These are phyloP conservation scores for Leptobrachium leishanense DNA, from an alignment of 2,113 vertebrate species.

Conservation along the genomic window DNA sequence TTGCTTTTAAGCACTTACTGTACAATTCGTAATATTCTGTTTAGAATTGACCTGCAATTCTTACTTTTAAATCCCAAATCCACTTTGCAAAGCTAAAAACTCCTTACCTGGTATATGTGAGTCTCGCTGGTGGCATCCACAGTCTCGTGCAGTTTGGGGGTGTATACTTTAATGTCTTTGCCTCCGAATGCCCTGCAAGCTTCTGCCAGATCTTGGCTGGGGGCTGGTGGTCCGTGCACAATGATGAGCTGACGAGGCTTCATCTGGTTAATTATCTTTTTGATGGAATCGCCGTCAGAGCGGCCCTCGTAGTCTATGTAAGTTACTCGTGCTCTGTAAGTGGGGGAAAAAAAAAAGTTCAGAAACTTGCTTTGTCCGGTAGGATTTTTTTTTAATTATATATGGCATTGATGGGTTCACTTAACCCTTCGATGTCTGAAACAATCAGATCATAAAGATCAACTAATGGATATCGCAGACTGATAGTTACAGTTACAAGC, in stretches of 20 bases:
- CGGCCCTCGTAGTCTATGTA: constrained; percentile 98
- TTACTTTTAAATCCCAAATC: too few relatives aligned
- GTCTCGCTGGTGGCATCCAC: constrained; percentile 96
- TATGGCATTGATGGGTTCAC: too few relatives aligned
- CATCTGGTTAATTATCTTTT: constrained; percentile 99
- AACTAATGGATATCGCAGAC: too few relatives aligned
- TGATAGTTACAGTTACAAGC: too few relatives aligned
- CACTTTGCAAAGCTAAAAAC: too few relatives aligned
- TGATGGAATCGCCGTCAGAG: constrained; percentile 97
- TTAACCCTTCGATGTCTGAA: too few relatives aligned
- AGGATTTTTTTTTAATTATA: too few relatives aligned
- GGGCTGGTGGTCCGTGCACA: constrained; percentile 91
- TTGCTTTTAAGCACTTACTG: not conserved
- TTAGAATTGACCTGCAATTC: too few relatives aligned
- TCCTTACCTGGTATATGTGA: constrained; percentile 93
- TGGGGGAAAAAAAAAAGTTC: constrained; percentile 2
- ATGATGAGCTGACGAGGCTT: constrained; percentile 93
- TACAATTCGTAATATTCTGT: not conserved
- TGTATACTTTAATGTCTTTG: constrained; percentile 97
- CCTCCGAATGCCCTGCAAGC: constrained; percentile 93
- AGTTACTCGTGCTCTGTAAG: constrained; percentile 83
- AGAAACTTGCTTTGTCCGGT: too few relatives aligned
- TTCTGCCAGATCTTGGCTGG: constrained; percentile 91
- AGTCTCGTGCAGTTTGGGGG: constrained; percentile 93
- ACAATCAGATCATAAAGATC: too few relatives aligned